A percentile compares a stretch with the other conserved stretches of the same genome.
Conservation (phyloP, 2,797 vertebrate species). For the Mastacembelus armatus region DNA sequence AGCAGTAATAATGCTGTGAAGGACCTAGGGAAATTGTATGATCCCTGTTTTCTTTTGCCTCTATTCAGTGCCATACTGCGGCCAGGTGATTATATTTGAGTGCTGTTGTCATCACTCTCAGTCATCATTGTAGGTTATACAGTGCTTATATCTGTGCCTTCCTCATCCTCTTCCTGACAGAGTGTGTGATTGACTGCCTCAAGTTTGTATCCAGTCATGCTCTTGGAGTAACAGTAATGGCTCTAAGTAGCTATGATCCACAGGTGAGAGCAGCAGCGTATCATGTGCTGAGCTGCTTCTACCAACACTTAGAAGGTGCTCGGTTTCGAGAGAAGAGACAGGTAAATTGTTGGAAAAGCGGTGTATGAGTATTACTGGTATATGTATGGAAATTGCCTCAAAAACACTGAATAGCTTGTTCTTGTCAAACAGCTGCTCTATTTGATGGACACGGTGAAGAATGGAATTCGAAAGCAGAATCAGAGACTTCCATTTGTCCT, state of each 20-base stretch:
- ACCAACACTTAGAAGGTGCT: constrained; percentile 90
- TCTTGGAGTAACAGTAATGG: constrained; percentile 86
- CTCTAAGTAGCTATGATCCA: constrained; percentile 93
- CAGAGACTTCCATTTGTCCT: constrained; percentile 88
- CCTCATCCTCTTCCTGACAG: constrained; percentile 68
- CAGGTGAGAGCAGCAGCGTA: constrained; percentile 89
- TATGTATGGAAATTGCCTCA: neutral
- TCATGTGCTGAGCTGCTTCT: constrained; percentile 88
- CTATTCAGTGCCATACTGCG: constrained; percentile 91
- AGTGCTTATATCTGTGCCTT: neutral
- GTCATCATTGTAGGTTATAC: neutral
- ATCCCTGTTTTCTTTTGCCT: constrained; percentile 94
- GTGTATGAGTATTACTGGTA: neutral
- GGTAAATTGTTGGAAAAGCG: constrained; percentile 70
- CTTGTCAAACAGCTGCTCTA: constrained; percentile 87
- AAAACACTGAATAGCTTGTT: constrained; percentile 6
- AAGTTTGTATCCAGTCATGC: constrained; percentile 93
- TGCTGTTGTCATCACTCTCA: neutral
- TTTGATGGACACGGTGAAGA: constrained; percentile 91
- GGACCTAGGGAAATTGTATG: constrained; percentile 85
- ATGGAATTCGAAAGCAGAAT: constrained; percentile 88
- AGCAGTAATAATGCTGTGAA: constrained; percentile 70
- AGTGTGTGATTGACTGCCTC: constrained; percentile 90
- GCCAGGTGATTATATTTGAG: constrained; percentile 85
- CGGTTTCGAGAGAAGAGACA: constrained; percentile 90